Evolutionary conservation across 2,888 invertebrate species (phyloP), one percentile per base, ranked within the genome.

Genomic region (Drosophila percnosoma): DNA sequence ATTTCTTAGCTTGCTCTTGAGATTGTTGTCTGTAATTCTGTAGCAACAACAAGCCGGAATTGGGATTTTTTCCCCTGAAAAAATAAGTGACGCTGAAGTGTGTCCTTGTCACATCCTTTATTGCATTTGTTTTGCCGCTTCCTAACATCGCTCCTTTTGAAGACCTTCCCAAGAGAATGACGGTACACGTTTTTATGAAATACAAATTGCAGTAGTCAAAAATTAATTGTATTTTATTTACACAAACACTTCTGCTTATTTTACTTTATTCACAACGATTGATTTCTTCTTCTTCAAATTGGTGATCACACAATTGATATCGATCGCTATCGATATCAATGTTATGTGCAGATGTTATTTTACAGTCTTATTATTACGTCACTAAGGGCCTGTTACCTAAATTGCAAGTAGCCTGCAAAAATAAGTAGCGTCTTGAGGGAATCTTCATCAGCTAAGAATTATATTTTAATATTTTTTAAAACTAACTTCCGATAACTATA

Each of bases 21-120:
- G 83, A 78, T 73, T 80, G 69, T 78, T 75, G 86, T 83, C 81
- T 86, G 90, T 62, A 74, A 71, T 77, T 58, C 51, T 68, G 24
- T 48, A 49, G 24, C 34, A 48, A 53, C 38, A 49, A 34, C 33
- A 49, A 24, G 21, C 45, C 53, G 36, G 24, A 38, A 48, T 42
- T 10, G 34, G 11, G 27, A 31, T 24, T 31, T 45, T 36, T 36
- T 36, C 7, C 7, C 36, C 4, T 2, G 11, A 45, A 29, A n/a
- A 58, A 51, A 60, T 40, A 59, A 48, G 21, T 54, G 36, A 31
- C 42, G 31, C 55, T 77, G 78, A 68, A 69, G 48, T 57, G 49
- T 58, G 72, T 78, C 68, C 63, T 72, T 87, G 79, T 86, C 87
- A 83, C 86, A 74, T 74, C 66, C 71, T 68, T 90, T 90, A 85